Conservation (phyloP, 2,888 invertebrate species). For the Drosophila fungiperda region DNA sequence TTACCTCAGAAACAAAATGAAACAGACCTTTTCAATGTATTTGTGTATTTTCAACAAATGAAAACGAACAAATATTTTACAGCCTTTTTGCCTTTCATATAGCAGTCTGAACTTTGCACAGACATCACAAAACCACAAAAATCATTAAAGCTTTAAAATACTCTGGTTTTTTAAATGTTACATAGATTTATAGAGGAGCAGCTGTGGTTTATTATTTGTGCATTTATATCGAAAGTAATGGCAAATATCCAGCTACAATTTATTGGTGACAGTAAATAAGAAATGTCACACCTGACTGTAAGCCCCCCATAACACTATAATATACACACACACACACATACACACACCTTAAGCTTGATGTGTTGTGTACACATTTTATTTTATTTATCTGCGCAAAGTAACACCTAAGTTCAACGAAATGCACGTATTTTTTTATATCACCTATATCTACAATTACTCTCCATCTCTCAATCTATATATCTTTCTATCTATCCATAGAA, state of each 20-base stretch:
- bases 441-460: background rate
- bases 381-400: conserved; percentile 36
- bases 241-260: conserved; percentile 57
- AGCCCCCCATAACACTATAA: conserved; percentile 3
- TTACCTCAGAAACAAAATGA: background rate
- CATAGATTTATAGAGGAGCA: conserved; percentile 37
- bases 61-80: background rate
- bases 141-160: conserved; percentile 2
- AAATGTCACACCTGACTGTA: conserved; percentile 40
- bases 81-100: background rate
- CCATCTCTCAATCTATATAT: background rate
- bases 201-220: conserved; percentile 54
- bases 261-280: conserved; percentile 75
- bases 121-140: background rate
- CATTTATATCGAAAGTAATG: conserved; percentile 71
- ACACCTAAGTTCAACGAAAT: conserved; percentile 64
- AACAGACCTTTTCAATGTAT: background rate
- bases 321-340: background rate
- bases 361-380: conserved; percentile 36
- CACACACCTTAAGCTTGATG: background rate
- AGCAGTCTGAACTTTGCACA: background rate
- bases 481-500: conserved; percentile 86
- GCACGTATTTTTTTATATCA: conserved; percentile 46
- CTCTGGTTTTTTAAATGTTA: conserved; percentile 13
- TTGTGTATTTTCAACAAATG: background rate